Evolutionary conservation across 2,113 vertebrate genomes (phyloP), one percentile per base, ranked within the genome.

Genomic region (Zosterops hypoxanthus): DNA sequence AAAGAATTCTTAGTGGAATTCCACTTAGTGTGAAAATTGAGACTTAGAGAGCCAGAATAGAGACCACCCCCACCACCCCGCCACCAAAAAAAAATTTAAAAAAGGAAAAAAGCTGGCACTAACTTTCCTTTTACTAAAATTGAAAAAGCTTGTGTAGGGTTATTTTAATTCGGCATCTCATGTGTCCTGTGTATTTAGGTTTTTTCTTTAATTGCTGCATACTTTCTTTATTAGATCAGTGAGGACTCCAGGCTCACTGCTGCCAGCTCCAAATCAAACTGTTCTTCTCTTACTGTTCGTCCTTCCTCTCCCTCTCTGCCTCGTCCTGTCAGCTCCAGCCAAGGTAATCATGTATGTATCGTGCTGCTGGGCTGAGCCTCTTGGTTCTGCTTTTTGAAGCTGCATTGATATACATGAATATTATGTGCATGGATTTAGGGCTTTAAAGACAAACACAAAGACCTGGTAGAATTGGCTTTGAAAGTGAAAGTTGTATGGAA

Each of bases 341-440:
- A 99, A 99, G 99, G 99, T 99, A 99, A 99, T 98, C 97, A 97
- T 98, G 98, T 98, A 97, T 98, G 98, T 98, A 98, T 98, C 98
- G 95, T 98, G 98, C 97, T 97, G 96, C 96, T 97, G 94, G 95
- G 95, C 94, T 84, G 97, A 98, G 97, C 97, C 90, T 86, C 81
- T 94, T 96, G 96, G 97, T 97, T 97, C 95, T 97, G 91, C 92
- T 96, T 94, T 96, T 96, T 82, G 90, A 89, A 96, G 97, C 97
- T 97, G 95, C 96, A 92, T 94, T 97, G 93, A 95, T 97, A 96
- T 97, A 96, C 95, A 95, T 96, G 95, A 94, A 75, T 72, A 95
- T 94, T 95, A 79, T 71, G 53, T 88, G 53, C 53, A 65, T 66
- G 81, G 69, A 72, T 93, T 36, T 81, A 86, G 85, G 85, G 55